Conservation (phyloP, 2,113 vertebrate genomes). For the Amphiprion percula region DNA sequence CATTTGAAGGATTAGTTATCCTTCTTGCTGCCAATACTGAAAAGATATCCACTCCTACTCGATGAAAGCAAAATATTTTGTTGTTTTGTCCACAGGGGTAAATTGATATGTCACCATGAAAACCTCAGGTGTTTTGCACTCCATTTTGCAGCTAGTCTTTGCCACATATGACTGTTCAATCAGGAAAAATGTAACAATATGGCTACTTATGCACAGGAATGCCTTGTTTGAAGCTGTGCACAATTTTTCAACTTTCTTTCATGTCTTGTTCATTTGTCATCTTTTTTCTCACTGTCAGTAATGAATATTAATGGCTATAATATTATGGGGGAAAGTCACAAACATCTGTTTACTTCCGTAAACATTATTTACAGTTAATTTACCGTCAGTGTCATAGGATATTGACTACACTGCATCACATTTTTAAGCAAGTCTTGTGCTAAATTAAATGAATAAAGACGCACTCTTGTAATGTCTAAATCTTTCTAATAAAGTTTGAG, state of each 20-base stretch:
- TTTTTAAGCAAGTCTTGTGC: conserved; percentile 78
- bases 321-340: conserved; percentile 58
- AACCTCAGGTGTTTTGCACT: conserved; percentile 89
- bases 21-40: conserved; percentile 79
- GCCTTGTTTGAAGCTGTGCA: conserved; percentile 83
- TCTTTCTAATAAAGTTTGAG: conserved; percentile 83
- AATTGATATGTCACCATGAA: conserved; percentile 82
- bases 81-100: conserved; percentile 81
- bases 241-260: conserved; percentile 67
- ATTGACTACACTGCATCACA: conserved; percentile 69
- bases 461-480: conserved; percentile 80
- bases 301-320: conserved; percentile 62
- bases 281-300: conserved; percentile 58
- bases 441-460: conserved; percentile 73
- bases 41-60: conserved; percentile 75
- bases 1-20: conserved; percentile 80
- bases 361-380: conserved; percentile 67
- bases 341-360: conserved; percentile 70
- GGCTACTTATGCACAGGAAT: conserved; percentile 81
- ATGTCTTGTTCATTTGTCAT: conserved; percentile 60
- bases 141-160: conserved; percentile 85
- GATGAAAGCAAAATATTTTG: conserved; percentile 79
- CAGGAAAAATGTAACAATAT: conserved; percentile 78
- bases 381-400: conserved; percentile 52
- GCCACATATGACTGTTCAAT: conserved; percentile 83